Conservation (phyloP, 2,797 vertebrate species). For the Helicolenus hilgendorfi region DNA sequence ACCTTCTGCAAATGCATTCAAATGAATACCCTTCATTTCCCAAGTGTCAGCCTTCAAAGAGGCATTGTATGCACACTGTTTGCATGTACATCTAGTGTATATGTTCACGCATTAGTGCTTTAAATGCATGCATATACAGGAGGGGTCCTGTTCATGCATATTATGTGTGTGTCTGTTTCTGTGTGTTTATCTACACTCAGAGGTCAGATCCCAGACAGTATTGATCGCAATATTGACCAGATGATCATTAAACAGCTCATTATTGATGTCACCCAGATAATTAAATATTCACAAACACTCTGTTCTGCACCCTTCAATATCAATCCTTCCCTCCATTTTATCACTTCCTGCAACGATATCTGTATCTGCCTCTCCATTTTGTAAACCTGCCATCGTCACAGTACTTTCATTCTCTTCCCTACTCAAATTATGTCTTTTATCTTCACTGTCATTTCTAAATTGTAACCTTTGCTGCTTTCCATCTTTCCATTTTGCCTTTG, state of each 20-base stretch:
- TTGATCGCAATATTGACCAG: conserved; percentile 55
- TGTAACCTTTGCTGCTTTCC: not conserved
- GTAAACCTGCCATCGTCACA: not conserved
- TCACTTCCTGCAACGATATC: not conserved
- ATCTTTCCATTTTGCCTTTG: not conserved
- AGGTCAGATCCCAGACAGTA: conserved; percentile 55
- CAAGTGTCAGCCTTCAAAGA: not conserved
- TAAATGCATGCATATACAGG: not conserved
- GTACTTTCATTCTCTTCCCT: not conserved
- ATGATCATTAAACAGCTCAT: conserved; percentile 67
- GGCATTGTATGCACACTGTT: not conserved
- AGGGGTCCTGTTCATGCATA: not conserved
- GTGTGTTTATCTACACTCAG: not conserved
- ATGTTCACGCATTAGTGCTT: not conserved
- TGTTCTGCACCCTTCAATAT: not conserved
- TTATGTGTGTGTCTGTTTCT: not conserved
- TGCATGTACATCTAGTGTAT: not conserved
- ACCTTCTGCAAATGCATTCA: not conserved
- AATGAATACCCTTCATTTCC: not conserved
- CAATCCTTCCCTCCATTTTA: not conserved
- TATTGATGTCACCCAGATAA: conserved; percentile 53
- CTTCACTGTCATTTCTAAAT: not conserved
- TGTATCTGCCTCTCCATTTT: not conserved
- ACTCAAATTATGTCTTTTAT: conserved; percentile 7
- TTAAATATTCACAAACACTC: conserved; percentile 37